Percentiles rank a stretch among this genome's conserved stretches.
phyloP scores from a whole-genome alignment of 2,797 vertebrate genomes.

The Bradypodion pumilum region DNA sequence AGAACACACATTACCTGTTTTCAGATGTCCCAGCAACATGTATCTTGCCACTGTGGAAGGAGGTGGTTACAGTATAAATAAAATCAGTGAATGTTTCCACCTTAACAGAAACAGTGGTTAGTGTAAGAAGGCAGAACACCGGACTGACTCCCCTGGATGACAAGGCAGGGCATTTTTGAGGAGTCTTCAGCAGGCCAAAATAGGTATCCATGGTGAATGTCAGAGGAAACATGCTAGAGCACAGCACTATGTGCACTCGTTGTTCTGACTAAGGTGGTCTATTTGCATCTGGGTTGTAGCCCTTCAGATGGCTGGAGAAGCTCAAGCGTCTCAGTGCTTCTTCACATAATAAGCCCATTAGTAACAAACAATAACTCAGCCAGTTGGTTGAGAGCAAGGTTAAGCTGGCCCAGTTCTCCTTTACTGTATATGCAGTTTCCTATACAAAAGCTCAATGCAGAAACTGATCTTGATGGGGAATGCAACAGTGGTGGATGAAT shows the following conservation, averaged over 20 bases:
- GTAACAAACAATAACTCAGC: neutral
- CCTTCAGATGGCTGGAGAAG: neutral
- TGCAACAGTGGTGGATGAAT: no score
- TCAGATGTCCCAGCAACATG: constrained; percentile 67
- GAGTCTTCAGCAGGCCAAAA: neutral
- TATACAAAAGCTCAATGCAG: neutral
- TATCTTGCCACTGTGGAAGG: constrained; percentile 76
- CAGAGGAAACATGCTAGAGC: neutral
- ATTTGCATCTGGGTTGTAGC: neutral
- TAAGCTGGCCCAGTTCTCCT: neutral
- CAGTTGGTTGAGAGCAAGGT: neutral
- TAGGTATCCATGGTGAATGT: neutral
- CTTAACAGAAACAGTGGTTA: neutral
- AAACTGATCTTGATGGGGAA: no score
- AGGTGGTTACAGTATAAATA: constrained; percentile 66
- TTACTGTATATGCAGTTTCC: neutral
- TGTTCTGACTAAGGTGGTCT: neutral
- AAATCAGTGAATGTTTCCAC: constrained; percentile 16
- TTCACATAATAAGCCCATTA: neutral
- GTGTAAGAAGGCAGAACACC: constrained; percentile 29
- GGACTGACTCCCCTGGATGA: no score
- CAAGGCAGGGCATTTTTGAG: neutral
- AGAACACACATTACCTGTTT: constrained; percentile 71
- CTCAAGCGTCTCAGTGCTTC: neutral
- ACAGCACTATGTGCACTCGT: neutral